Base-by-base conservation (phyloP, 2,888 invertebrate species). In the Sylvicola fuscatus region DNA sequence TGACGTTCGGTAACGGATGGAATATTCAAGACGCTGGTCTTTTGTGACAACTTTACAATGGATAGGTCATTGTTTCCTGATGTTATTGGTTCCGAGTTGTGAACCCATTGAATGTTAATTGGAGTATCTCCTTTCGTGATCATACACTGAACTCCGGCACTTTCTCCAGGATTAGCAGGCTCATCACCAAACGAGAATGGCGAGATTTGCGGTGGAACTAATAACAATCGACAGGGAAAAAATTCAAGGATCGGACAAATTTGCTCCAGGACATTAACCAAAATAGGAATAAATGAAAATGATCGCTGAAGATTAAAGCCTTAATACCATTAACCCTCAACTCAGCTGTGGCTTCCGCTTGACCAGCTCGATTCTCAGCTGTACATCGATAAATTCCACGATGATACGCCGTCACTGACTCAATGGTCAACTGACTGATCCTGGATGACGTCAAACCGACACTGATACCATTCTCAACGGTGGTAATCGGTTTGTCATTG, bases 91-190 rank as follows among this genome's bases (percentile, higher is more conserved):
- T 49, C 46, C 3, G 63, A 62, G 43, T 68, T 64, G 32, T 68
- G 59, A 34, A 62, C 70, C 83, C 83, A 86, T 35, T 66, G 65
- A 39, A 87, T 77, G 42, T 66, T 66, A 38, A 87, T 63, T 16
- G 86, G 86, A 42, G 72, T 58, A 54, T 87, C 86, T 35, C 86
- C 82, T 54, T 79, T 77, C 40, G 66, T 68, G 27, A 77, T 73
- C 47, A 73, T 70, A 53, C 82, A 83, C 40, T 70, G 69, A 11
- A 71, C 68, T 32, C 75, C 72, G 26, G 71, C 66, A 51, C 69
- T 66, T 47, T 77, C 76, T 38, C 75, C 76, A 37, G 71, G 70
- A 48, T 77, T 73, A 12, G 72, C 62, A 3, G 73, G 68, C 40
- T 74, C 73, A 35, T 70, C 66, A 41, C 78, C 79, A 46, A 81